These are phyloP conservation scores for Monochamus alternatus DNA, from an alignment of 2,888 invertebrate species.

Conservation along the genomic window DNA sequence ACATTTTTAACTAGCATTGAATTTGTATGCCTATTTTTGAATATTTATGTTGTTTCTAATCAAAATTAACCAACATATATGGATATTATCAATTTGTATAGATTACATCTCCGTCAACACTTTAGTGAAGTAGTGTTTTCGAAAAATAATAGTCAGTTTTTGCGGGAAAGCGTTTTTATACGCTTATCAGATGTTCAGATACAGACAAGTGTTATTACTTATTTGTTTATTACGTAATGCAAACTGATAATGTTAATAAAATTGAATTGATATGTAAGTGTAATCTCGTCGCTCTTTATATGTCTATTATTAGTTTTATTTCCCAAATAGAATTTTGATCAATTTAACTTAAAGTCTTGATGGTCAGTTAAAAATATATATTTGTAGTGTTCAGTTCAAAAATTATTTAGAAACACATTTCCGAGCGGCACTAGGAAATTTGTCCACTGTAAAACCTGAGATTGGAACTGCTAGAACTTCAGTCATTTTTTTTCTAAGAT, in stretches of 20 bases:
- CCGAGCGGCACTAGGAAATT: no score
- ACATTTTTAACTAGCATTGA: not conserved
- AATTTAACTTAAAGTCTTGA: no score
- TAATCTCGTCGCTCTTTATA: not conserved
- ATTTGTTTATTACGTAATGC: not conserved
- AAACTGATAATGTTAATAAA: not conserved
- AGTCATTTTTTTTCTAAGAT: no score
- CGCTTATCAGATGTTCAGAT: not conserved
- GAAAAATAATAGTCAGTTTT: not conserved
- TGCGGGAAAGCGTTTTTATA: not conserved
- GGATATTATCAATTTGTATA: not conserved
- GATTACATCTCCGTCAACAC: not conserved
- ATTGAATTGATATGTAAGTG: not conserved
- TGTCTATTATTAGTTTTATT: not conserved
- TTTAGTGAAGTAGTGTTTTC: not conserved
- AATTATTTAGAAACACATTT: no score
- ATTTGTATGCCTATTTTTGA: not conserved
- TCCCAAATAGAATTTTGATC: not conserved
- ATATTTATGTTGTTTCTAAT: not conserved
- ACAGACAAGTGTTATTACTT: not conserved
- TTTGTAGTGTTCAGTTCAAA: no score
- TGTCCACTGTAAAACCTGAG: no score
- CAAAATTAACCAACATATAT: not conserved
- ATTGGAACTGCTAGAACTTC: no score
- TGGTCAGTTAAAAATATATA: no score